A percentile compares a stretch with the other conserved stretches of the same genome.
These are phyloP conservation scores for Ophiodon elongatus DNA, from an alignment of 2,113 vertebrate species.

Conservation along the genomic window DNA sequence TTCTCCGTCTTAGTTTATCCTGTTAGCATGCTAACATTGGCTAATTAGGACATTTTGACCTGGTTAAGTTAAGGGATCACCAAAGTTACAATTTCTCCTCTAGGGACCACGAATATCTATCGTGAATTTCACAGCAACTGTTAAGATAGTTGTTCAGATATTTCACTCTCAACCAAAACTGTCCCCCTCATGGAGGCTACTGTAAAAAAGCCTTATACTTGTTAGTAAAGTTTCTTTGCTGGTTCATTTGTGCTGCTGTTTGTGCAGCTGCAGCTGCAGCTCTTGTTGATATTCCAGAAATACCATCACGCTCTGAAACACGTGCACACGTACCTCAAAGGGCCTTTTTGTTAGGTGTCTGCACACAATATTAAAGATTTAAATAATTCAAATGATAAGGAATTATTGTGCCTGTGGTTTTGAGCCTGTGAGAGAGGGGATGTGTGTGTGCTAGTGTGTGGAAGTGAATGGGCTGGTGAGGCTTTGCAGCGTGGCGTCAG, in stretches of 20 bases:
- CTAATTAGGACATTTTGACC: too few species aligned
- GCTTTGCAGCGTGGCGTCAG: conserved; percentile 17
- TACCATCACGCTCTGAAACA: not conserved
- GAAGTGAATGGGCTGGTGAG: conserved; percentile 33
- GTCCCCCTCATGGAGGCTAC: not conserved
- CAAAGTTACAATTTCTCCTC: not conserved
- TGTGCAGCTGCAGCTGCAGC: not conserved
- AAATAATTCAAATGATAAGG: conserved; percentile 29
- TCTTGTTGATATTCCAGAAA: not conserved
- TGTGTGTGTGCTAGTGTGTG: conserved; percentile 4
- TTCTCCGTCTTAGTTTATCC: not conserved
- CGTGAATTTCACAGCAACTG: not conserved
- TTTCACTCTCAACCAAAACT: not conserved
- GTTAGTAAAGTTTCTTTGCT: not conserved
- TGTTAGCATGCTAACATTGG: not conserved
- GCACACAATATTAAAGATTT: conserved; percentile 13
- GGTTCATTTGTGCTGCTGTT: not conserved
- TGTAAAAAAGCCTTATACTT: not conserved
- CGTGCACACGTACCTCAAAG: not conserved
- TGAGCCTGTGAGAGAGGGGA: too few species aligned
- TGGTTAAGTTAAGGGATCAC: not conserved
- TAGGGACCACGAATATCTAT: not conserved
- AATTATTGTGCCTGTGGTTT: not conserved
- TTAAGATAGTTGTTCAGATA: too few species aligned
- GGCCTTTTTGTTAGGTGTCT: not conserved